These are phyloP conservation scores for Gobius niger DNA, from an alignment of 2,113 vertebrate species.

Conservation along the genomic window DNA sequence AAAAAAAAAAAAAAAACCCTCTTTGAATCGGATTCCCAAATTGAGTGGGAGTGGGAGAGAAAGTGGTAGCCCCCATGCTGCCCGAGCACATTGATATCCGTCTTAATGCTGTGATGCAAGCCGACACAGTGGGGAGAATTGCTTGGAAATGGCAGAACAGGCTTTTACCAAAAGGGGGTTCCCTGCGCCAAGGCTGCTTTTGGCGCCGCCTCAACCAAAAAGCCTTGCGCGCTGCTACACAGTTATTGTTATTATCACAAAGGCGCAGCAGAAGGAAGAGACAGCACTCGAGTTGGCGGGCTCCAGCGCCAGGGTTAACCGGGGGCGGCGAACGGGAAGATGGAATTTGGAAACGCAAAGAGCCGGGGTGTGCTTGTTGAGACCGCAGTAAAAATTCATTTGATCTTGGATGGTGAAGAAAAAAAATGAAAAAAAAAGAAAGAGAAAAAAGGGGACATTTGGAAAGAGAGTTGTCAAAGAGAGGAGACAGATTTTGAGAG, in stretches of 20 bases:
- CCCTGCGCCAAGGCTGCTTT: slow-evolving; percentile 58
- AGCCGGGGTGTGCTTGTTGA: slow-evolving; percentile 44
- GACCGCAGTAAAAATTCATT: slow-evolving; percentile 41
- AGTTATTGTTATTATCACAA: slow-evolving; percentile 75
- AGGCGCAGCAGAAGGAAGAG: slow-evolving; percentile 71
- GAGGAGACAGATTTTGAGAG: slow-evolving; percentile 41
- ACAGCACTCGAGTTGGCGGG: slow-evolving; percentile 69
- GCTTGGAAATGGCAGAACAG: slow-evolving; percentile 64
- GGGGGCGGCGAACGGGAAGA: slow-evolving; percentile 51
- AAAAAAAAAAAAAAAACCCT: slow-evolving; percentile 25
- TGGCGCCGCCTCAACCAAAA: slow-evolving; percentile 61
- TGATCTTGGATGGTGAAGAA: slow-evolving; percentile 47
- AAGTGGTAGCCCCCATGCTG: slow-evolving; percentile 59
- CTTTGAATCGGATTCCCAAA: slow-evolving; percentile 53
- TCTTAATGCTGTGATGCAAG: slow-evolving; percentile 56
- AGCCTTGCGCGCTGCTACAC: slow-evolving; percentile 62
- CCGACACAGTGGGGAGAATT: slow-evolving; percentile 58
- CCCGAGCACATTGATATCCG: slow-evolving; percentile 67
- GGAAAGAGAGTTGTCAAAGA: slow-evolving; percentile 33
- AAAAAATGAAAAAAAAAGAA: not conserved
- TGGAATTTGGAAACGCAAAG: slow-evolving; percentile 53
- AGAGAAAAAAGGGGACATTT: slow-evolving; percentile 32
- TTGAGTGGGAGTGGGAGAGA: slow-evolving; percentile 58
- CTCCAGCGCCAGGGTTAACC: slow-evolving; percentile 61
- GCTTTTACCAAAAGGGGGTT: slow-evolving; percentile 49